A percentile compares a stretch with the other conserved stretches of the same genome.
Evolutionary conservation across 2,797 vertebrate species (phyloP).

Genomic region (Somateria mollissima): DNA sequence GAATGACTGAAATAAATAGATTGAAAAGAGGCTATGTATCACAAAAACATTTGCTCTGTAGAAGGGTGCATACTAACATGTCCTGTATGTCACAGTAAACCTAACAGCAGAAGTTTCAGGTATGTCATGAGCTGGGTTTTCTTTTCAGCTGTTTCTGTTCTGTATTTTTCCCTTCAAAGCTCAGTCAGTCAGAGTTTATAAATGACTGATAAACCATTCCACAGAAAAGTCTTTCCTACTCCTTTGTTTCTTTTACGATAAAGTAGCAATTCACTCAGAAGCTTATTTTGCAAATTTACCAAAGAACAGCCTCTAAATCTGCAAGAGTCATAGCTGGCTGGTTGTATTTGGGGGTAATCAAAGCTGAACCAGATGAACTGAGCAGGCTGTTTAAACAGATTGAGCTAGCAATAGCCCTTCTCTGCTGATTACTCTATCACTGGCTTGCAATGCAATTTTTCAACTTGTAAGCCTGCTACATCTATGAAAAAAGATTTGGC

Average conservation of each 20-base stretch:
- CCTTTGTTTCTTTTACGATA: neutral
- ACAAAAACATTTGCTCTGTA: neutral
- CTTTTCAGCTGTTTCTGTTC: neutral
- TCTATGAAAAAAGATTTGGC: conserved; percentile 9
- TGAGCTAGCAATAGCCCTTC: conserved; percentile 1
- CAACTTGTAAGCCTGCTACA: neutral
- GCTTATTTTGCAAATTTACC: conserved; percentile 35
- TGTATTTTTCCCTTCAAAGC: neutral
- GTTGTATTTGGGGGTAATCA: conserved; percentile 21
- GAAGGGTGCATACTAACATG: neutral
- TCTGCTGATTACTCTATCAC: neutral
- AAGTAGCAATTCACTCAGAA: neutral
- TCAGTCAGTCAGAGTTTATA: conserved; percentile 28
- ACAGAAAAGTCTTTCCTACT: neutral
- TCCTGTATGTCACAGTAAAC: neutral
- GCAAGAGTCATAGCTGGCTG: neutral
- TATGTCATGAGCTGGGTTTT: neutral
- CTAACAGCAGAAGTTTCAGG: neutral
- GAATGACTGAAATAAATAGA: neutral
- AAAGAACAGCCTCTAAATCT: conserved; percentile 1
- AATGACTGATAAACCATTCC: neutral
- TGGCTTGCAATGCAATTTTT: neutral
- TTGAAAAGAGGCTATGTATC: neutral
- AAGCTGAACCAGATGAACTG: neutral
- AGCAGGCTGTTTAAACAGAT: conserved; percentile 41